These are phyloP conservation scores for Furcifer pardalis DNA, from an alignment of 2,797 vertebrate species.

Conservation along the genomic window DNA sequence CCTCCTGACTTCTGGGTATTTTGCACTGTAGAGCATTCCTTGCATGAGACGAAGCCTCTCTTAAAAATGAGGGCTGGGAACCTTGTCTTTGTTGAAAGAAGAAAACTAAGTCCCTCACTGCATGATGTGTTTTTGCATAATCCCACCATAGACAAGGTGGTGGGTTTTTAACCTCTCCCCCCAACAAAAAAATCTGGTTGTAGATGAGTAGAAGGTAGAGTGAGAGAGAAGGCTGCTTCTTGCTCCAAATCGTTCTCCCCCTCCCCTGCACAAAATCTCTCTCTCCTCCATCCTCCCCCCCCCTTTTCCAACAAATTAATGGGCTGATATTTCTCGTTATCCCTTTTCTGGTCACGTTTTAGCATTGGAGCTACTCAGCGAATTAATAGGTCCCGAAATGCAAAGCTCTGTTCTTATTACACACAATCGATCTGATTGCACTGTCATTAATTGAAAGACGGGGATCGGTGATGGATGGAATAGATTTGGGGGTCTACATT, in stretches of 20 bases:
- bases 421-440: constrained; percentile 82
- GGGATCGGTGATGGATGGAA: constrained; percentile 76
- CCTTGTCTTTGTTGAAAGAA: not conserved
- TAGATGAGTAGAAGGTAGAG: constrained; percentile 1
- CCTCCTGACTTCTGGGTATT: not conserved
- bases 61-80: not conserved
- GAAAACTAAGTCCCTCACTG: not conserved
- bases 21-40: not conserved
- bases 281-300: constrained; percentile 21
- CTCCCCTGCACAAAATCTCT: not conserved
- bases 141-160: not conserved
- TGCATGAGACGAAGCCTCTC: not conserved
- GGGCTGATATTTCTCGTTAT: constrained; percentile 61
- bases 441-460: constrained; percentile 81
- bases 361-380: constrained; percentile 77
- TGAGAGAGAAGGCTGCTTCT: not conserved
- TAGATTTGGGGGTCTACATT: constrained; percentile 68
- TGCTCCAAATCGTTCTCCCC: not conserved
- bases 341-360: constrained; percentile 77
- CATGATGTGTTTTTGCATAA: not conserved
- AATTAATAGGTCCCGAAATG: constrained; percentile 84
- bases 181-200: not conserved
- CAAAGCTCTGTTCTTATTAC: constrained; percentile 82
- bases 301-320: constrained; percentile 33
- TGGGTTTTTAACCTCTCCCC: not conserved